phyloP scores from a whole-genome alignment of 2,797 vertebrate species.

The Cryptoprocta ferox region DNA sequence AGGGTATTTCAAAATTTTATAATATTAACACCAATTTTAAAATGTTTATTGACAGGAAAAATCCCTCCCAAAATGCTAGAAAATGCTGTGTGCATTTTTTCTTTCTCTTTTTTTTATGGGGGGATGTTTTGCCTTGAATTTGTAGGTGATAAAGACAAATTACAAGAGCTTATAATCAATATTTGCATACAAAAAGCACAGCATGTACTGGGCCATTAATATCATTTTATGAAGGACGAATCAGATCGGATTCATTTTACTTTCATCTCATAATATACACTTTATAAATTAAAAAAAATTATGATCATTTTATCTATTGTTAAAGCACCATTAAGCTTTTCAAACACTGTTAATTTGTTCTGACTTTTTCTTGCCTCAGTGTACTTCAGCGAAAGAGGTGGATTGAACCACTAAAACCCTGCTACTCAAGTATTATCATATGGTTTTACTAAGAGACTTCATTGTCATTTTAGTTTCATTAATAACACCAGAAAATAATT shows the following conservation, averaged over 20 bases:
- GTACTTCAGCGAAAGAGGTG: not conserved
- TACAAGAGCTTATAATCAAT: not conserved
- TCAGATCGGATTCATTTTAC: not conserved
- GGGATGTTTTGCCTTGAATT: not conserved
- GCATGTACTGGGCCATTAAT: not conserved
- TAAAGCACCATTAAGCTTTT: slow-evolving; percentile 31
- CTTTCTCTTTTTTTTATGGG: not conserved
- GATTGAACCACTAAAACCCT: not conserved
- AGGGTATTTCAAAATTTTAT: not conserved
- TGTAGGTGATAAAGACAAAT: not conserved
- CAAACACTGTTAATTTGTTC: not conserved
- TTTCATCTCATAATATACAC: not conserved
- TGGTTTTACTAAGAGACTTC: not conserved
- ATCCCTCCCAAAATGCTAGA: not conserved
- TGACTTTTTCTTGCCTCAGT: not conserved
- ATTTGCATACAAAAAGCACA: not conserved
- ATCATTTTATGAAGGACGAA: not conserved
- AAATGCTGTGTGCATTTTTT: not conserved
- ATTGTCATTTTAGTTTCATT: slow-evolving; percentile 24
- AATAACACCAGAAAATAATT: slow-evolving; percentile 41
- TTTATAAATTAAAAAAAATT: not conserved
- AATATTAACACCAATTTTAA: not conserved
- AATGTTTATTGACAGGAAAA: not conserved
- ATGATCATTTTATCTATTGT: not conserved
- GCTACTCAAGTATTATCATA: not conserved